A percentile compares a stretch with the other conserved stretches of the same genome.
Evolutionary conservation across 2,797 vertebrate species (phyloP).

Genomic region (Apodemus agrarius): DNA sequence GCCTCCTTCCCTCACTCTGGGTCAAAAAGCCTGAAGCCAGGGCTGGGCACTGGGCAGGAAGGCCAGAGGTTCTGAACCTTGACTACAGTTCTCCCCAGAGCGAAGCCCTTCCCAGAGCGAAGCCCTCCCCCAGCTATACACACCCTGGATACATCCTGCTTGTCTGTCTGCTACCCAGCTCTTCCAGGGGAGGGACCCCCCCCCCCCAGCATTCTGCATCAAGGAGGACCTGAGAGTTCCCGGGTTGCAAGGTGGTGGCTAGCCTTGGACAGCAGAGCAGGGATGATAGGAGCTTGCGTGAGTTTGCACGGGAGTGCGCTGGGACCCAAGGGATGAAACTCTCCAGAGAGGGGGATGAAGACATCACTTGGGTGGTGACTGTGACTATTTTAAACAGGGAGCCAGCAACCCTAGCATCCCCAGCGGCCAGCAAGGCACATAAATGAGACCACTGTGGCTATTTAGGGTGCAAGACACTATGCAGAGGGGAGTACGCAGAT

Average conservation of each 20-base stretch:
- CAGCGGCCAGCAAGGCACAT: not conserved
- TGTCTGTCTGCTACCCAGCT: not conserved
- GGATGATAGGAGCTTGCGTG: fast-evolving
- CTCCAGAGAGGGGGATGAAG: not conserved
- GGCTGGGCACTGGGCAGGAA: fast-evolving
- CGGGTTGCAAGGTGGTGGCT: fast-evolving
- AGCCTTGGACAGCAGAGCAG: not conserved
- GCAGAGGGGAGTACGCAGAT: not conserved
- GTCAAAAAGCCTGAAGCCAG: not conserved
- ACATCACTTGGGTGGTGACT: not conserved
- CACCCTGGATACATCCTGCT: not conserved
- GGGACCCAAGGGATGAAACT: not conserved
- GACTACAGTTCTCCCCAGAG: not conserved
- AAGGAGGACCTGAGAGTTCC: not conserved
- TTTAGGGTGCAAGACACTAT: not conserved
- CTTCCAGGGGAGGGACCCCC: too few species aligned
- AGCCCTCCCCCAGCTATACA: not conserved
- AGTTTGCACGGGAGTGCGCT: not conserved
- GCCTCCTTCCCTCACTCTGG: not conserved
- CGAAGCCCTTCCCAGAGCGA: not conserved
- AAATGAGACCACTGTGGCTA: not conserved
- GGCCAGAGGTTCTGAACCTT: not conserved
- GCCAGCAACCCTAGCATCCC: not conserved
- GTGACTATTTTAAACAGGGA: not conserved
- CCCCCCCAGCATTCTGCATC: not conserved